These are phyloP conservation scores for Tachina grossa DNA, from an alignment of 2,888 invertebrate genomes.

Conservation along the genomic window DNA sequence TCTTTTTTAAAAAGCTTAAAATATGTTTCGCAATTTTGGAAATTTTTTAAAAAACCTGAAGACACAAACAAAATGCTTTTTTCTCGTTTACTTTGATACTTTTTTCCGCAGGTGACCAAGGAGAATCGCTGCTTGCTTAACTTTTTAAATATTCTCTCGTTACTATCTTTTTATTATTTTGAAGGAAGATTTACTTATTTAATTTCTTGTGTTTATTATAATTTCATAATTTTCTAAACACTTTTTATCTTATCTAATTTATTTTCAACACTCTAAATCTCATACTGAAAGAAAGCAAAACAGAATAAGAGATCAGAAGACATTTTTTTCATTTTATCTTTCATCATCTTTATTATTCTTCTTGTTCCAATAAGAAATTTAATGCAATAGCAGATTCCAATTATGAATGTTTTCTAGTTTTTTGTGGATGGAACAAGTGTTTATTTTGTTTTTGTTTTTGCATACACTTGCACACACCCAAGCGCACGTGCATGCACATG, in stretches of 20 bases:
- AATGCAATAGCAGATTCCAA: conserved; percentile 23
- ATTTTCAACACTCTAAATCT: conserved; percentile 33
- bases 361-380: conserved; percentile 24
- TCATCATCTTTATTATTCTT: background rate
- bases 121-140: conserved; percentile 18
- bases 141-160: background rate
- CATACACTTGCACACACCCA: background rate
- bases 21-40: conserved; percentile 83
- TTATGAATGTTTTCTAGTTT: conserved; percentile 37
- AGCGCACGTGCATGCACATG: background rate
- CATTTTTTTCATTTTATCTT: background rate
- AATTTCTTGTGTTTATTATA: background rate
- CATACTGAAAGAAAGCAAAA: background rate
- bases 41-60: conserved; percentile 76
- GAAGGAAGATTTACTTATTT: conserved; percentile 36
- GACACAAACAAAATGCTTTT: conserved; percentile 54
- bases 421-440: conserved; percentile 44
- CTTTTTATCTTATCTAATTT: conserved; percentile 51
- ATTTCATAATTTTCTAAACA: conserved; percentile 45
- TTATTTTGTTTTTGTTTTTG: conserved; percentile 26
- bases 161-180: background rate
- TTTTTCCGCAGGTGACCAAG: conserved; percentile 9
- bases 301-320: background rate
- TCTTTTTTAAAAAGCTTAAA: conserved; percentile 82
- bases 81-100: conserved; percentile 10